Percentiles rank a stretch among this genome's conserved stretches.
These are phyloP conservation scores for Cottoperca gobio DNA, from an alignment of 2,797 vertebrate genomes.

Conservation along the genomic window DNA sequence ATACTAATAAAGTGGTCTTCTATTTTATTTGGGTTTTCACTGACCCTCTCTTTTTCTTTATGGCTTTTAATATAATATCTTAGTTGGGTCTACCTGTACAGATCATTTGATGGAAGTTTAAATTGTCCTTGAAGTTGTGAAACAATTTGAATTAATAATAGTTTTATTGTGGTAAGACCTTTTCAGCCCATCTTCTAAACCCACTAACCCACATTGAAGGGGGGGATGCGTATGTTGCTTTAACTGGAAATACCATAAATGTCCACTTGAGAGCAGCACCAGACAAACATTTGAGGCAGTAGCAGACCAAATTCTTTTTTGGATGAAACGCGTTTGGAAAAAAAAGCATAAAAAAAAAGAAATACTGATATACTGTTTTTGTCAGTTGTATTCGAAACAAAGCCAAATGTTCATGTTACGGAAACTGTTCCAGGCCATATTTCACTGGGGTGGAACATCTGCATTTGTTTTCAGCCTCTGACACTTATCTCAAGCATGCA, in stretches of 20 bases:
- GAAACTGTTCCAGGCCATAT: not conserved
- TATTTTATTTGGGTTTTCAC: no score
- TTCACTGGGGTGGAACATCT: constrained; percentile 6
- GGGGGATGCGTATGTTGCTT: not conserved
- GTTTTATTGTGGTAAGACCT: no score
- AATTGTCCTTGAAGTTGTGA: no score
- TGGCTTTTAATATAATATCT: no score
- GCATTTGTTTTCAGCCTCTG: not conserved
- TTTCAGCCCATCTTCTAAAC: no score
- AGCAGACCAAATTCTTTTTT: no score
- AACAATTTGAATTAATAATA: no score
- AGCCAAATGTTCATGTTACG: not conserved
- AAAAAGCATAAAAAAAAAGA: not conserved
- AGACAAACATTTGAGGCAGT: not conserved
- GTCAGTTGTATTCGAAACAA: constrained; percentile 24
- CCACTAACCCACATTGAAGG: no score
- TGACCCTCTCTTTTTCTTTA: no score
- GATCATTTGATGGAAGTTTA: no score
- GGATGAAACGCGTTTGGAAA: not conserved
- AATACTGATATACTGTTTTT: not conserved
- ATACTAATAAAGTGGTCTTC: no score
- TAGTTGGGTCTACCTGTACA: no score
- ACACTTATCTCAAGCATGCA: not conserved
- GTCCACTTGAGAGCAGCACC: constrained; percentile 58
- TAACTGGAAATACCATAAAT: not conserved